Conservation (phyloP, 2,888 invertebrate species). For the Rhagophthalmus giganteus region DNA sequence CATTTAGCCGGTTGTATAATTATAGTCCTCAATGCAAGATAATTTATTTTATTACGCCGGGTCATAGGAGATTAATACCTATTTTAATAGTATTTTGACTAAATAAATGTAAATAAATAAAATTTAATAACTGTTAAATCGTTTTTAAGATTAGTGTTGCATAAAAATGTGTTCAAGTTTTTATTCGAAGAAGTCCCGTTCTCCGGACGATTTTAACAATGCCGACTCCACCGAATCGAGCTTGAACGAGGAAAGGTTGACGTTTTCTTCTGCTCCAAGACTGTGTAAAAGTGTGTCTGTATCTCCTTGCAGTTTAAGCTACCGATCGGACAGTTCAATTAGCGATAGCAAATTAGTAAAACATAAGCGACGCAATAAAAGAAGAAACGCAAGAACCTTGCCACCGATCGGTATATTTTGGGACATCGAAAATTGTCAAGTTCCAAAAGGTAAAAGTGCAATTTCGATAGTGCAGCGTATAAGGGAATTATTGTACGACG, state of each 20-base stretch:
- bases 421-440: conserved; percentile 91
- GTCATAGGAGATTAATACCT: background rate
- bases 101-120: background rate
- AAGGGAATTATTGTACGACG: conserved; percentile 73
- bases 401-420: conserved; percentile 86
- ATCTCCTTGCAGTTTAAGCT: conserved; percentile 41
- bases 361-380: conserved; percentile 28
- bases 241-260: conserved; percentile 23
- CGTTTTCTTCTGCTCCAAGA: conserved; percentile 34
- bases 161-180: conserved; percentile 14
- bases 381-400: conserved; percentile 40
- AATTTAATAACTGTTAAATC: background rate
- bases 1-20: too few relatives aligned
- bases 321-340: conserved; percentile 45
- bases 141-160: too few relatives aligned
- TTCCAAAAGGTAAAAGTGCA: conserved; percentile 81
- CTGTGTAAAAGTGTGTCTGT: conserved; percentile 44
- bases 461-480: conserved; percentile 76
- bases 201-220: too few relatives aligned
- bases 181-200: too few relatives aligned
- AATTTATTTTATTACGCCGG: too few relatives aligned
- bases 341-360: conserved; percentile 33
- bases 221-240: conserved; percentile 20
- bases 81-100: background rate
- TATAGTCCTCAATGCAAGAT: too few relatives aligned